These are phyloP conservation scores for Trissonchulus sp. DNA, from an alignment of 2,888 invertebrate species.

Conservation along the genomic window DNA sequence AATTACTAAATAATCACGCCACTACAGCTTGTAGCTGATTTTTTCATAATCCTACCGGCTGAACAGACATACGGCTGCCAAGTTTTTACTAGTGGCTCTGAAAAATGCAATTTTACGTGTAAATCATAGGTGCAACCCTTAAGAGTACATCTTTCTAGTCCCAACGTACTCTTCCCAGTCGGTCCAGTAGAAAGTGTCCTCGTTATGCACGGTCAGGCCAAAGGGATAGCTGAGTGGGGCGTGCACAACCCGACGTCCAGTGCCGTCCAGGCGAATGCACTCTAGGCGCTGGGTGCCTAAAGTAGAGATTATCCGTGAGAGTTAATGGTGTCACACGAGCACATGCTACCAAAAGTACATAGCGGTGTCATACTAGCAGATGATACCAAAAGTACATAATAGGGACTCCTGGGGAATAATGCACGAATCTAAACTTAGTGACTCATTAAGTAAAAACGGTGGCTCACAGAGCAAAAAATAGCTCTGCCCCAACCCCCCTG, in stretches of 20 bases:
- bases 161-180: conserved; percentile 83
- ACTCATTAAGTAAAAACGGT: conserved; percentile 9
- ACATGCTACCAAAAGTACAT: background rate
- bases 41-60: too few relatives aligned
- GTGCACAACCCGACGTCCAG: conserved; percentile 67
- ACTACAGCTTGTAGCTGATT: too few relatives aligned
- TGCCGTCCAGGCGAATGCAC: conserved; percentile 70
- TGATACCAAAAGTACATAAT: too few relatives aligned
- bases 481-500: background rate
- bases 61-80: too few relatives aligned
- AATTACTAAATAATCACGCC: too few relatives aligned
- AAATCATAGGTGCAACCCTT: too few relatives aligned
- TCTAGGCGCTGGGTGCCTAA: conserved; percentile 58
- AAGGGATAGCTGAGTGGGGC: conserved; percentile 81
- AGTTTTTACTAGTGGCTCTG: too few relatives aligned
- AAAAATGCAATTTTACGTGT: too few relatives aligned
- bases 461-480: too few relatives aligned
- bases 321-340: background rate
- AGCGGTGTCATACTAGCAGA: background rate
- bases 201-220: conserved; percentile 70
- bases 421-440: too few relatives aligned
- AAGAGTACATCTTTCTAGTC: too few relatives aligned
- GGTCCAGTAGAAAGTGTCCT: conserved; percentile 84
- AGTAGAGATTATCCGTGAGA: conserved; percentile 27
- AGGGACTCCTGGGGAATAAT: too few relatives aligned